These are phyloP conservation scores for Paramacrobiotus metropolitanus DNA, from an alignment of 1,140 invertebrate species.

Conservation along the genomic window DNA sequence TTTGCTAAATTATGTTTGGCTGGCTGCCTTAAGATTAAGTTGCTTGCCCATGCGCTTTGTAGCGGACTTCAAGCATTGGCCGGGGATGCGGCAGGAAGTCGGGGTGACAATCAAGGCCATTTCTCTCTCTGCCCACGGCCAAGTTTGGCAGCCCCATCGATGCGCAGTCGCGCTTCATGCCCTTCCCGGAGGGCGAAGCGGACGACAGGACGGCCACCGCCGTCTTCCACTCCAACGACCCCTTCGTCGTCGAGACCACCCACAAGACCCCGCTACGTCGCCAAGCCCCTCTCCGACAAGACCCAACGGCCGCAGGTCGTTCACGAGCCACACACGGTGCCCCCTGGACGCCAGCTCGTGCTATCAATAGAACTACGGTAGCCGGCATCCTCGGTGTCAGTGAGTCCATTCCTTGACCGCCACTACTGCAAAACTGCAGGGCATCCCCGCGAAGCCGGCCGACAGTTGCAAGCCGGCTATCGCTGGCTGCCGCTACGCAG, in stretches of 20 bases:
- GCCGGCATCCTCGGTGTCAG: not conserved
- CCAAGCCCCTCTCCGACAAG: not conserved
- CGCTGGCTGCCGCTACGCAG: not conserved
- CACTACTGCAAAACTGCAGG: not conserved
- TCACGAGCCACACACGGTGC: not conserved
- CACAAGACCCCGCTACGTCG: not conserved
- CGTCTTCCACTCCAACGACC: not conserved
- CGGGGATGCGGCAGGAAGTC: not conserved
- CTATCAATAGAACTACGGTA: not conserved
- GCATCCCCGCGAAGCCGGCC: not conserved
- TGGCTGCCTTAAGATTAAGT: not conserved
- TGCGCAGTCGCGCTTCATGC: not conserved
- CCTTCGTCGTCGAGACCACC: not conserved
- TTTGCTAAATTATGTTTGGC: too few species aligned
- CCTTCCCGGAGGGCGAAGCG: not conserved
- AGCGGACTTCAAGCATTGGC: not conserved
- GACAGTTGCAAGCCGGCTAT: not conserved
- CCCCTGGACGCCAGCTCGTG: not conserved
- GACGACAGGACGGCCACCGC: not conserved
- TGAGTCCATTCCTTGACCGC: not conserved
- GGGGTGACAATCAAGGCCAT: not conserved
- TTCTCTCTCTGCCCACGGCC: not conserved
- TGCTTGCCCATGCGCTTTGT: not conserved
- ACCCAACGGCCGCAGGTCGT: not conserved
- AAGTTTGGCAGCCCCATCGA: not conserved